Conservation (phyloP, 1,140 invertebrate genomes). For the Zaprionus camerounensis region DNA sequence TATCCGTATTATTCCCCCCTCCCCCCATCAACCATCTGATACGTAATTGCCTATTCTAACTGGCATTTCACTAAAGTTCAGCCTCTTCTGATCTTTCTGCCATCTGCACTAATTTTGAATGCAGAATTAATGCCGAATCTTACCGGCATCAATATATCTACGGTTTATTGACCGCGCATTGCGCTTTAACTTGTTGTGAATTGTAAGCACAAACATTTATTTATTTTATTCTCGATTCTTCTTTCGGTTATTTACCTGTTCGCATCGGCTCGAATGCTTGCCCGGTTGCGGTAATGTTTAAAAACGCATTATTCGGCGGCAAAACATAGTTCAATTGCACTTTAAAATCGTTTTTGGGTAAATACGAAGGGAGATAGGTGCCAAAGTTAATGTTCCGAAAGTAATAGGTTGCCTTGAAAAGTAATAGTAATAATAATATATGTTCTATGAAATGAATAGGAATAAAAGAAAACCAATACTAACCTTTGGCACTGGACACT, state of each 20-base stretch:
- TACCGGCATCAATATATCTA: constrained; percentile 12
- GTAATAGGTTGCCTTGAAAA: constrained; percentile 40
- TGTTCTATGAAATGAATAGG: not conserved
- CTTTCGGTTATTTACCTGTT: not conserved
- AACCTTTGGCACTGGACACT: constrained; percentile 52
- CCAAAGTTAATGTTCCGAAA: constrained; percentile 49
- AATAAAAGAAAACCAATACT: not conserved
- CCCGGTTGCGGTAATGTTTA: constrained; percentile 33
- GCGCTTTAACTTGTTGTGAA: not conserved
- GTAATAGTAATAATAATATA: no score
- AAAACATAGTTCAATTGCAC: constrained; percentile 47
- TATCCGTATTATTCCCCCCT: constrained; percentile 7
- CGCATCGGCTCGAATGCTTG: not conserved
- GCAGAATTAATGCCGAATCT: constrained; percentile 21
- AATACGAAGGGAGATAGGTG: constrained; percentile 41
- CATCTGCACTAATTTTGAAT: constrained; percentile 33
- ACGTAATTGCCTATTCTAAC: constrained; percentile 49
- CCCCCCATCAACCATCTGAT: not conserved
- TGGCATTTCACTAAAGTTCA: constrained; percentile 17
- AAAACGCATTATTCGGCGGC: not conserved
- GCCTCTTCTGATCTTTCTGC: constrained; percentile 10
- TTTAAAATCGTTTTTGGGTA: constrained; percentile 48
- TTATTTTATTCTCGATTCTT: not conserved
- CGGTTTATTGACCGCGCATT: constrained; percentile 43
- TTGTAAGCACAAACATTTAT: not conserved